Conservation (phyloP, 2,888 invertebrate species). For the Dryobotodes eremita region DNA sequence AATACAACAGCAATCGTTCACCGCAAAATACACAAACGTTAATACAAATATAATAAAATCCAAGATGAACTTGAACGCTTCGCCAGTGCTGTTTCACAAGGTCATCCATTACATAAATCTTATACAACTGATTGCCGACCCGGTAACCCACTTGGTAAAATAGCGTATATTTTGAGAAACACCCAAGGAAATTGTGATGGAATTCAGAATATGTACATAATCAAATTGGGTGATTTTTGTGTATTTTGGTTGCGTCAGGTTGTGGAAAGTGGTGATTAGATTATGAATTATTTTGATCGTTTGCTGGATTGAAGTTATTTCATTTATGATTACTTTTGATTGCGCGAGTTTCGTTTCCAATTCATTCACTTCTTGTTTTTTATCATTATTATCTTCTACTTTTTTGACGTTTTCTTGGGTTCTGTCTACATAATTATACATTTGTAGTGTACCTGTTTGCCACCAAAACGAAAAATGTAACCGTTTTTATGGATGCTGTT, state of each 20-base stretch:
- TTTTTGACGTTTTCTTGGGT: not conserved
- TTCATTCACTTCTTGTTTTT: not conserved
- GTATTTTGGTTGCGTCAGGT: constrained; percentile 32
- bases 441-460: not conserved
- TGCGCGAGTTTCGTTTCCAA: not conserved
- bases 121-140: constrained; percentile 58
- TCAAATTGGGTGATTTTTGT: constrained; percentile 45
- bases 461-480: no score
- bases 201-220: constrained; percentile 63
- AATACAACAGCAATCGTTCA: constrained; percentile 4
- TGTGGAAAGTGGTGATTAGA: not conserved
- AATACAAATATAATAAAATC: constrained; percentile 42
- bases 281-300: not conserved
- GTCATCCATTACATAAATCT: constrained; percentile 60
- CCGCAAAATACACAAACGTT: constrained; percentile 30
- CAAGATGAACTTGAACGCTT: constrained; percentile 65
- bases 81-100: constrained; percentile 59
- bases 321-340: not conserved
- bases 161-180: constrained; percentile 60
- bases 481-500: no score
- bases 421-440: not conserved
- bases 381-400: not conserved
- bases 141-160: constrained; percentile 63
- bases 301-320: not conserved
- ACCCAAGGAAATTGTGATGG: constrained; percentile 56